Base-by-base conservation (phyloP, 2,113 vertebrate species). In the Pyxicephalus adspersus region DNA sequence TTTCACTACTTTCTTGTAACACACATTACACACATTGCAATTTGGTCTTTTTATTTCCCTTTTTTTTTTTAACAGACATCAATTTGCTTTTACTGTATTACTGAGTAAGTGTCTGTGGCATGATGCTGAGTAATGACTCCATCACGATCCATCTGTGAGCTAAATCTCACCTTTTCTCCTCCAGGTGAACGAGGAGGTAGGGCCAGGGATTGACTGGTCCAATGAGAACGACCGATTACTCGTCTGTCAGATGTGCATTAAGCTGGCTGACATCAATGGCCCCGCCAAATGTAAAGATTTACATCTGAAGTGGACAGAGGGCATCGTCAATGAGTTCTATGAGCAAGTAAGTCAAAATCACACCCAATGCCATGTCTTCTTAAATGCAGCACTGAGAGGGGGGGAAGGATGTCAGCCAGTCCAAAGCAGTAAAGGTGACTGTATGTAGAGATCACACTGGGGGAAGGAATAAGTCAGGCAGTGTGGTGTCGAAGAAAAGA, bases 161-260 rank as follows among this genome's bases (percentile, higher is more conserved):
- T 51, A 76, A 18, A 83, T 16, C 25, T 52, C 0, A 45, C 15
- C 81, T 75, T 75, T 31, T 51, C 5, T 71, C 84, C 84, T 1
- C 54, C 63, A 99, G 98, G 96, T 97, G 72, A 97, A 97, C 0
- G 96, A 98, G 54, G 96, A 97, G 16, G 94, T 95, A 13, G 90
- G 92, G 7, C 87, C 91, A 0, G 96, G 97, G n/a, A 97, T 99
- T n/a, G 96, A 99, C 63, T 99, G 98, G 98, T 91, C 95, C 31
- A 98, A 99, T 4, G 98, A 99, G 90, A 99, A 99, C 0, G 98
- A 99, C 86, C 94, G 98, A 73, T 84, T 99, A 57, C 89, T 99
- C 85, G 96, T 99, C 17, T 99, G 97, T 83, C 98, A 99, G 86
- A 99, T 99, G 97, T 99, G 98, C 85, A 99, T 99, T 86, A 99